phyloP scores from a whole-genome alignment of 2,797 vertebrate species.

The Danio tinwini region DNA sequence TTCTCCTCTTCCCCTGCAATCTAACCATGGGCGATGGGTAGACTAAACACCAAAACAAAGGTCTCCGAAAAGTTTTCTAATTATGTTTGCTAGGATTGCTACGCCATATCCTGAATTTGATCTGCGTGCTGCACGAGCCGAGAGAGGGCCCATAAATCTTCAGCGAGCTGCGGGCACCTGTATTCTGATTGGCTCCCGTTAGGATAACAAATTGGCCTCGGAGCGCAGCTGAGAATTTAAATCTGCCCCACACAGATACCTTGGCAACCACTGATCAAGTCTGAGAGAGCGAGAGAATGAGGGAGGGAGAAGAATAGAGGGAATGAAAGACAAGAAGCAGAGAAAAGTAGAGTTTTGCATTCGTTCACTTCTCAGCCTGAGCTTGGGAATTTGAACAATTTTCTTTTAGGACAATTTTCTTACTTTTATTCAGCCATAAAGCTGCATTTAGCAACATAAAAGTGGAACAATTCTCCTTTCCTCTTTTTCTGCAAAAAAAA shows the following conservation, averaged over 20 bases:
- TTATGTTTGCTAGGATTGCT: slow-evolving; percentile 51
- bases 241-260: slow-evolving; percentile 63
- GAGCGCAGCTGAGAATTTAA: slow-evolving; percentile 60
- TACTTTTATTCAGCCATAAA: slow-evolving; percentile 8
- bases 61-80: slow-evolving; percentile 57
- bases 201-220: slow-evolving; percentile 63
- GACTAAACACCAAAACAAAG: slow-evolving; percentile 55
- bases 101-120: slow-evolving; percentile 55
- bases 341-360: slow-evolving; percentile 11
- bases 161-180: slow-evolving; percentile 52
- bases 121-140: slow-evolving; percentile 36
- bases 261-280: slow-evolving; percentile 59
- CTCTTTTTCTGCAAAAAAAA: not conserved
- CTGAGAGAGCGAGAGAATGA: slow-evolving; percentile 24
- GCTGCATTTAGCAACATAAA: not conserved
- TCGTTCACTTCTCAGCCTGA: slow-evolving; percentile 32
- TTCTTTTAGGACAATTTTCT: slow-evolving; percentile 17
- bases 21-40: slow-evolving; percentile 21
- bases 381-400: not conserved
- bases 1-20: slow-evolving; percentile 6
- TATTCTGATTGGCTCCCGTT: slow-evolving; percentile 61
- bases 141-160: slow-evolving; percentile 60
- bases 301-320: slow-evolving; percentile 66
- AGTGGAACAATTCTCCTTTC: not conserved
- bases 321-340: slow-evolving; percentile 28